Evolutionary conservation across 1,140 invertebrate genomes (phyloP), one percentile per base, ranked within the genome.

Genomic region (Euura lappo): DNA sequence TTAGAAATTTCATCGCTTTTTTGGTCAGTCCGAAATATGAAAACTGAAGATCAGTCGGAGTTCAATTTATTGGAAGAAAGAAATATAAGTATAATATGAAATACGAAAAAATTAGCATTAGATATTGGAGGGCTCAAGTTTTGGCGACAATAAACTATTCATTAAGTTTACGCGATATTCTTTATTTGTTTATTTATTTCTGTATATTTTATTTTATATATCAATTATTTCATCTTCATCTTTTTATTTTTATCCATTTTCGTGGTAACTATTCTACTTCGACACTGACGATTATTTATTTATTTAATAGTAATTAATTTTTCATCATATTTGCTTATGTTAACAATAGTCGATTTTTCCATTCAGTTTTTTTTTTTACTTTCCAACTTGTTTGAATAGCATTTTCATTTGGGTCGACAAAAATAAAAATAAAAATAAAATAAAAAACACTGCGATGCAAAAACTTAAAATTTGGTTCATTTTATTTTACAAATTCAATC

Each of bases 361-460:
- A 28, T 28, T 28, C 0, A 60, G 10, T 60, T 60, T 60, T 78
- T 76, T 74, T 64, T 45, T 69, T 80, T 80, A 80, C 74, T 79
- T 79, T 79, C 78, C 72, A 72, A 76, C 68, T 75, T 75, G 73
- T 71, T 75, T 71, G 71, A 75, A 75, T 67, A 76, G 69, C 72
- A 43, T 3, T 71, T 44, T 44, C 67, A 64, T 43, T 68, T 13
- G 65, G 43, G 51, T 60, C 51, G 6, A 60, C 13, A 60, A 60
- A 11, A 60, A 60, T 60, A 60, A 60, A 5, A n/a, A 60, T 60
- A 60, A 60, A 11, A 5, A 60, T 60, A 60, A 6, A 28, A 28
- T 28, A 1, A 28, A 28, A 28, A 28, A 28, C 28, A 28, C 28
- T 28, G 28, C 28, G 28, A 28, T 28, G 0, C 28, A 28, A 28